Conservation (phyloP, 2,797 vertebrate species). For the Natrix natrix region DNA sequence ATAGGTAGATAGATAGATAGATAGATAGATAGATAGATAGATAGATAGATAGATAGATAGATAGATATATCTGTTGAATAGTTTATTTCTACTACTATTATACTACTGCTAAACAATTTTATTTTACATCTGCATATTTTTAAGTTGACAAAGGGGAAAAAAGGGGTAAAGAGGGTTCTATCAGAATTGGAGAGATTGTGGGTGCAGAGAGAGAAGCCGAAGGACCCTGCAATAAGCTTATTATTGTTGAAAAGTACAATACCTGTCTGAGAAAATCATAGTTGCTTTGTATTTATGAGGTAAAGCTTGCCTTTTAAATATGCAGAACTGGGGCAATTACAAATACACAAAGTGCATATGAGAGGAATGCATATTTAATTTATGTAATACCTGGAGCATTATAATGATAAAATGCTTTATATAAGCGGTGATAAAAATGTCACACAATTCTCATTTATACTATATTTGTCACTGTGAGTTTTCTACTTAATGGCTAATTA, state of each 20-base stretch:
- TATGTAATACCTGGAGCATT: conserved; percentile 20
- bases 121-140: conserved; percentile 18
- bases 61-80: not conserved
- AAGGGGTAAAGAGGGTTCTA: not conserved
- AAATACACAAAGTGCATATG: conserved; percentile 29
- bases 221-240: not conserved
- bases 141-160: not conserved
- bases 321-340: conserved; percentile 24
- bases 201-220: not conserved
- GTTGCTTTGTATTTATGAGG: conserved; percentile 23
- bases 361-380: conserved; percentile 42
- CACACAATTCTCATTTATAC: conserved; percentile 49
- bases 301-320: conserved; percentile 46
- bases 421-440: conserved; percentile 44
- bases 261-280: conserved; percentile 1
- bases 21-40: no score
- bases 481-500: conserved; percentile 44
- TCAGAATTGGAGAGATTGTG: not conserved
- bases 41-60: no score
- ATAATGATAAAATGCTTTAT: conserved; percentile 41
- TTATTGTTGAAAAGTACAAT: conserved; percentile 24
- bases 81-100: not conserved
- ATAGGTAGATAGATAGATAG: no score
- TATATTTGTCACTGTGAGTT: conserved; percentile 44
- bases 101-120: not conserved